Evolutionary conservation across 2,888 invertebrate species (phyloP), one percentile per base, ranked within the genome.

Genomic region (Auanema freiburgensis): DNA sequence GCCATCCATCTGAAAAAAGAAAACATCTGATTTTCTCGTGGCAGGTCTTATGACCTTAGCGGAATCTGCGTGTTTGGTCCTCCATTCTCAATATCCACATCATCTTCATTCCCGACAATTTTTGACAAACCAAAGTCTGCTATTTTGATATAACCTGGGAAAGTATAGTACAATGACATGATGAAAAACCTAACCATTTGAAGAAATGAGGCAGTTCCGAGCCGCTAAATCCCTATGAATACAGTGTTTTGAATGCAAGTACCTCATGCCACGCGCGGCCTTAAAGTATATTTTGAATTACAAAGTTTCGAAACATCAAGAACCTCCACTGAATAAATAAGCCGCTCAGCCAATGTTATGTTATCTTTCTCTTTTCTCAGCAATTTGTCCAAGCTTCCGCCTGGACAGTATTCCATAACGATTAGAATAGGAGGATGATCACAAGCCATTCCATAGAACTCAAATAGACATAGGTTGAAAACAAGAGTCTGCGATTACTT

Each of bases 401-500:
- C 78, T 0, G 73, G 69, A 52, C 95, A 95, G 67, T 93, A 88
- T 87, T 97, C 97, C 96, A 97, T 96, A 41, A 97, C 94, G 81
- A 97, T 95, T 94, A 96, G 95, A 63, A 97, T 55, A 10, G 97
- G 97, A 81, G 95, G 94, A 83, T 94, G 92, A 85, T 95, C 95
- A 70, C 95, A 94, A 79, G 95, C 96, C 78, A 97, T 95, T 33
- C 97, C 97, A 77, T 95, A 94, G 44, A 97, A 89, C 83, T 92
- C 63, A 49, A 77, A 58, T 16, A 8, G 8, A 5, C 33, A 33
- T 5, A 21, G n/a, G 10, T 1, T 53, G 46, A 5, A 46, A 46
- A 16, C 3, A 14, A 12, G 43, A 50, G 10, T 16, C 50, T 50
- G 10, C 12, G n/a, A n/a, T n/a, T 56, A 73, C 73, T 60, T 57